Base-by-base conservation (phyloP, 2,797 vertebrate species). In the Anabas testudineus region DNA sequence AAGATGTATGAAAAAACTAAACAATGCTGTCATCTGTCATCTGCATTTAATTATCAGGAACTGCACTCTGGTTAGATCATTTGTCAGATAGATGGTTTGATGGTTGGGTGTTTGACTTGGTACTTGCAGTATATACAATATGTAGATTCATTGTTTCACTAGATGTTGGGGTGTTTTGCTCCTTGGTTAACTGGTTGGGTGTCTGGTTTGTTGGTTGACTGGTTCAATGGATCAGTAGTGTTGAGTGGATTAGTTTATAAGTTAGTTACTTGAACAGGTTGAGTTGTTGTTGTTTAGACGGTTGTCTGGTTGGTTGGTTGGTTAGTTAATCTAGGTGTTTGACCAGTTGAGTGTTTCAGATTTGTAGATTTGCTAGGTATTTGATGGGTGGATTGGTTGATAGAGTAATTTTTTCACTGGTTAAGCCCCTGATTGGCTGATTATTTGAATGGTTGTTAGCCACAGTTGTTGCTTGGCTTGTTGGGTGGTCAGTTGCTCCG, bases 1-100 rank as follows among this genome's bases (percentile, higher is more conserved):
- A 56, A 74, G 68, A 61, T 28, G 55, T 32, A 57, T 47, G 36
- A 71, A 71, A 65, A 72, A 67, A 53, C 28, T 69, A 71, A 76
- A 57, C 34, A 36, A 28, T 48, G 58, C 18, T 63, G 68, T 77
- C 63, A 57, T 69, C 57, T 66, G 68, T 78, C 63, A 57, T 67
- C 60, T 76, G 66, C 47, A 28, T 54, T 49, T 36, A 39, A 67
- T 80, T 57, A 62, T 43, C 56, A 41, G 24, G 39, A 28, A 22
- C 30, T 6, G 28, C 7, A 7, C 6, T 56, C 60, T 66, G 54
- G 71, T 82, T 66, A 7, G 46, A 53, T 32, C 36, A 28, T 19
- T 55, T 41, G 47, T 53, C 19, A 2, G 6, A 4, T 19, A 45
- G 54, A 32, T 41, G 36, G 28, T 47, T 53, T 4, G 2, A 9